Conservation (phyloP, 1,140 invertebrate species). For the Palaemon carinicauda region DNA sequence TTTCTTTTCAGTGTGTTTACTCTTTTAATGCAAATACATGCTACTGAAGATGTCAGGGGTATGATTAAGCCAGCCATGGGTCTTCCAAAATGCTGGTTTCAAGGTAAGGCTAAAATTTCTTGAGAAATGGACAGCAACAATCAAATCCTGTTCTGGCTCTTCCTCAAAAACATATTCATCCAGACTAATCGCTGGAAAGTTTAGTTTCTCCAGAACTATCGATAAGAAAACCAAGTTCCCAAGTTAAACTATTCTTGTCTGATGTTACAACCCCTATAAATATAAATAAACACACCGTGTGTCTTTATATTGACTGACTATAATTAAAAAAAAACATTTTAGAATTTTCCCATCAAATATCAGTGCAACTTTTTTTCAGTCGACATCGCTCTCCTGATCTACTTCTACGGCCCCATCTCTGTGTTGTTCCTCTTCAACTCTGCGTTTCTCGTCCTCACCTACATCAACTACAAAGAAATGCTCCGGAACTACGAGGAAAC, state of each 20-base stretch:
- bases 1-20: constrained; percentile 16
- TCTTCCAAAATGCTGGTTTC: not conserved
- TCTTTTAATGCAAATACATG: constrained; percentile 5
- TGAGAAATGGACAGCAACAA: not conserved
- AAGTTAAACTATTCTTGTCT: too few relatives aligned
- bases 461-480: not conserved
- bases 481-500: not conserved
- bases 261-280: too few relatives aligned
- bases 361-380: not conserved
- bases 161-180: too few relatives aligned
- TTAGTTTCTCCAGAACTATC: not conserved
- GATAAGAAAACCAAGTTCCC: too few relatives aligned
- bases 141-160: too few relatives aligned
- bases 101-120: not conserved
- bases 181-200: not conserved
- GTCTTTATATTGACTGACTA: too few relatives aligned
- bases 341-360: too few relatives aligned
- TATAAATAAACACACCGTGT: not conserved
- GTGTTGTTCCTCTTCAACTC: constrained; percentile 5
- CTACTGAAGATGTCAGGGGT: not conserved
- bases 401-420: constrained; percentile 35
- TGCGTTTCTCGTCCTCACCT: not conserved
- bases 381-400: not conserved
- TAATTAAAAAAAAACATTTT: too few relatives aligned
- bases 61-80: not conserved